These are phyloP conservation scores for Chaetodon trifascialis DNA, from an alignment of 2,113 vertebrate genomes.

Conservation along the genomic window DNA sequence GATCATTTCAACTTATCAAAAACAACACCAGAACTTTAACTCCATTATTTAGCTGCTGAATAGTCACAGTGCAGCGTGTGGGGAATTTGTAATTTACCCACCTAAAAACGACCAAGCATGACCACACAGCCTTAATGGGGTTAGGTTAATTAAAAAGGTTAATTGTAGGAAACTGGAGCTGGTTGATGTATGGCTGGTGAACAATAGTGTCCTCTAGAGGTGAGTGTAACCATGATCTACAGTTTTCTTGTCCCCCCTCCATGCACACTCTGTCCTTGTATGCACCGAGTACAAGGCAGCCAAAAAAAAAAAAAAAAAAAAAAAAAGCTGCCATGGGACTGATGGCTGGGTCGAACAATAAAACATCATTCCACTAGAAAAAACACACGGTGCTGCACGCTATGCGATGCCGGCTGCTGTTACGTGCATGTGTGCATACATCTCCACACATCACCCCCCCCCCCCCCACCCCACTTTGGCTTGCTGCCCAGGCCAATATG, in stretches of 20 bases:
- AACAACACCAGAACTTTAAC: conserved; percentile 7
- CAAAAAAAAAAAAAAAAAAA: neutral
- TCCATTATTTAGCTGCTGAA: neutral
- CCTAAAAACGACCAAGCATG: conserved; percentile 55
- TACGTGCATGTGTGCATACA: conserved; percentile 10
- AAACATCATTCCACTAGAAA: conserved; percentile 36
- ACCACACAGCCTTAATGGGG: conserved; percentile 59
- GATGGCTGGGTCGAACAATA: conserved; percentile 49
- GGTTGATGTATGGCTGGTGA: conserved; percentile 79
- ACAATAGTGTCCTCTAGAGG: conserved; percentile 88
- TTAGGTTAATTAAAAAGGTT: conserved; percentile 74
- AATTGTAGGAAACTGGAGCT: conserved; percentile 64
- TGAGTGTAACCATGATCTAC: conserved; percentile 67
- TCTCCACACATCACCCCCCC: conserved; percentile 9
- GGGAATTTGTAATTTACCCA: conserved; percentile 37
- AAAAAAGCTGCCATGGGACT: conserved; percentile 11
- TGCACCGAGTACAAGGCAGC: conserved; percentile 32
- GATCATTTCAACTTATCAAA: neutral
- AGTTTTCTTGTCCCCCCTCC: neutral
- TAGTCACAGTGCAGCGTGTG: conserved; percentile 33
- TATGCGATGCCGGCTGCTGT: conserved; percentile 7
- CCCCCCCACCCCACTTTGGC: conserved; percentile 19
- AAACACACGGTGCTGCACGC: conserved; percentile 21
- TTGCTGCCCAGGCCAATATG: conserved; percentile 35
- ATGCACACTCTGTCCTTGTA: conserved; percentile 47